These are phyloP conservation scores for Eupeodes luniger DNA, from an alignment of 2,888 invertebrate species.

Conservation along the genomic window DNA sequence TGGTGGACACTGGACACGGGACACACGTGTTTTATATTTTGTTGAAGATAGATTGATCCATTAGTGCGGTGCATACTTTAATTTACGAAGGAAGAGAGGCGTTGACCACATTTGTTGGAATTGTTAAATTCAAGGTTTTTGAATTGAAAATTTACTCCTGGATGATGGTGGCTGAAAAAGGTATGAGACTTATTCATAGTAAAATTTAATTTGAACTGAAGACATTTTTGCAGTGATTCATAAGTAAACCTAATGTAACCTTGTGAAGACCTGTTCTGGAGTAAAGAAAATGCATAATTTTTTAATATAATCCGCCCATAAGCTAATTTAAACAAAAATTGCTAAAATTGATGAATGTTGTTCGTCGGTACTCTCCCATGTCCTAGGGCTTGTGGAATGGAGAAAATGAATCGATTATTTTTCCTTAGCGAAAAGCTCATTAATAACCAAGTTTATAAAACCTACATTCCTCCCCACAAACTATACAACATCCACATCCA, in stretches of 20 bases:
- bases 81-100: conserved; percentile 31
- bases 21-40: conserved; percentile 54
- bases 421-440: conserved; percentile 45
- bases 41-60: conserved; percentile 58
- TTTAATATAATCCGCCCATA: conserved; percentile 33
- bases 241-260: not conserved
- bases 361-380: no score
- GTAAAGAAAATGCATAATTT: not conserved
- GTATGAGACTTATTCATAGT: not conserved
- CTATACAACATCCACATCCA: not conserved
- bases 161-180: not conserved
- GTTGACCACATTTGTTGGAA: conserved; percentile 63
- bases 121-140: conserved; percentile 56
- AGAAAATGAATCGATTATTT: conserved; percentile 15
- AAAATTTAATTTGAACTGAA: conserved; percentile 44
- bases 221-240: not conserved
- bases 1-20: not conserved
- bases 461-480: conserved; percentile 2
- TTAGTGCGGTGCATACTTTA: conserved; percentile 25
- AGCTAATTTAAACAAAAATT: conserved; percentile 67
- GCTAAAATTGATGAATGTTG: conserved; percentile 61
- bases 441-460: conserved; percentile 64
- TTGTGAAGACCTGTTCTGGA: not conserved
- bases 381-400: not conserved
- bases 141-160: conserved; percentile 4